Evolutionary conservation across 2,888 invertebrate genomes (phyloP), one percentile per base, ranked within the genome.

Genomic region (Galeruca laticollis): DNA sequence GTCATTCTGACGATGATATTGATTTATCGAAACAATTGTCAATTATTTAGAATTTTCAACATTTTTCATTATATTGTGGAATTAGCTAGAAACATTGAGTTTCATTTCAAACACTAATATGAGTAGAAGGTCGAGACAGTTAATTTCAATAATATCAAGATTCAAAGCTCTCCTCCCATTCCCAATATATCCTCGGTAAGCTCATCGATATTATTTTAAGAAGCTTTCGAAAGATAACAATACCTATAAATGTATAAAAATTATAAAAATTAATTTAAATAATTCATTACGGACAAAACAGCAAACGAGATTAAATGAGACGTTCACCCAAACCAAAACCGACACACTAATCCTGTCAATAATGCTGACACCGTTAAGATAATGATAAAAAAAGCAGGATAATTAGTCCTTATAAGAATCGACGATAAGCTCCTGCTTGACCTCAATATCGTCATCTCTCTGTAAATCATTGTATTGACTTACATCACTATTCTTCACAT

Each of bases 401-500:
- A 47, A 60, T 60, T 63, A 54, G 49, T 49, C 35, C 37, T 20
- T 20, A 40, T 49, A 54, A 65, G 63, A 63, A 52, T 54, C 10
- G 15, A 47, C 54, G 21, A 43, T 20, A 56, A 43, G 66, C 60
- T 71, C 65, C 64, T 40, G 54, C 54, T 57, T 68, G 71, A 68
- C 64, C 59, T 69, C 59, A 68, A 73, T 69, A 71, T 73, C 68
- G 71, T 71, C 71, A 66, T 63, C 64, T 49, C 52, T 68, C 56
- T 67, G 66, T 67, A 69, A 71, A 65, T 68, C 64, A 74, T 62
- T 71, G 73, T 73, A 68, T 59, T 72, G 64, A 69, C 64, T 49
- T 64, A 69, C 66, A 68, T 33, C 62, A 67, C 71, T 73, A 75
- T 75, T 75, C 72, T 73, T 75, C 72, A 70, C 68, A 69, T 70